Evolutionary conservation across 2,888 invertebrate genomes (phyloP), one percentile per base, ranked within the genome.

Genomic region (Psylliodes chrysocephalus): DNA sequence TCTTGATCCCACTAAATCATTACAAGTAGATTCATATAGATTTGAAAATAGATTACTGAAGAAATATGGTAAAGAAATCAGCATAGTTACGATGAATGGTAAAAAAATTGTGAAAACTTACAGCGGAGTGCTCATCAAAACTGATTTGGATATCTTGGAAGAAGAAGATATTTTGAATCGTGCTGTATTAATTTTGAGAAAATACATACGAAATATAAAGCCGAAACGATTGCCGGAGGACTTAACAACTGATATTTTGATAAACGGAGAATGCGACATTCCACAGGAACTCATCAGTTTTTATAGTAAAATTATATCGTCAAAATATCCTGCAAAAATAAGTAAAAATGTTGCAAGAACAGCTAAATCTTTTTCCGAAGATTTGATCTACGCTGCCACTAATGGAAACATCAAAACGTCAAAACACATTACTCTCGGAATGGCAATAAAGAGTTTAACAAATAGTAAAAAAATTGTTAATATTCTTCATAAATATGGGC

Each of bases 361-460:
- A 18, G 17, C 38, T 5, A 14, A 62, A 19, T 62, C 62, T 14
- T 46, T 56, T 4, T 18, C 55, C 3, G n/a, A 12, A 18, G 62
- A 62, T 49, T 10, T 52, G 7, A 62, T 62, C 15, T 56, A 44
- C 19, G 12, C 53, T n/a, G 15, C 35, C 4, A 25, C 38, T n/a
- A 51, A 51, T 18, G 62, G 56, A 14, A 47, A 35, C 35, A 42
- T 62, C 2, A 62, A 62, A 49, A 14, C 56, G 12, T 52, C 35
- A 1, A 63, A 63, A 51, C 63, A 59, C n/a, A 57, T 63, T 15
- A 57, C 52, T 8, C 25, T 67, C 6, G 51, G 60, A 14, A 54
- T 64, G 52, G 44, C 66, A 10, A 35, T 61, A 19, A 66, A 64
- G 46, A 64, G 63, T 51, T n/a, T 60, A 14, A 60, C 47, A 10